phyloP scores from a whole-genome alignment of 2,888 invertebrate genomes.

The Acronicta aceris region DNA sequence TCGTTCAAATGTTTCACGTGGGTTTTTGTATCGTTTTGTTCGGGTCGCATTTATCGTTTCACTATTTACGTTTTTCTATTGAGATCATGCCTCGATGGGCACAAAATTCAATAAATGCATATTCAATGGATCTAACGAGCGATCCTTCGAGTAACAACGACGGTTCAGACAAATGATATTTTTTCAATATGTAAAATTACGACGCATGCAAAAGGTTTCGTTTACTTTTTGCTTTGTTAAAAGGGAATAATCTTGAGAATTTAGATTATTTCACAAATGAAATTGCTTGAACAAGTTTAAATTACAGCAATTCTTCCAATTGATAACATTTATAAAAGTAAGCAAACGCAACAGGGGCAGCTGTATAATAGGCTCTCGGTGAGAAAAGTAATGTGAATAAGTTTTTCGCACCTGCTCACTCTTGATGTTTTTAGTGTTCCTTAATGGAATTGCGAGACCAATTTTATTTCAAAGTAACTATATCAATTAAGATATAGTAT shows the following conservation, averaged over 20 bases:
- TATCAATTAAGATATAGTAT: conserved; percentile 7
- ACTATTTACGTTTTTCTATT: conserved; percentile 34
- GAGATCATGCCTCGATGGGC: conserved; percentile 39
- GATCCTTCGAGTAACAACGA: conserved; percentile 20
- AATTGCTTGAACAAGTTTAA: conserved; percentile 69
- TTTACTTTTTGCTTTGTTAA: conserved; percentile 29
- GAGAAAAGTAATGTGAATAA: conserved; percentile 72
- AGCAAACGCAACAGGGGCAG: conserved; percentile 65
- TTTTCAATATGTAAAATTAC: conserved; percentile 30
- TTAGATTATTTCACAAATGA: conserved; percentile 62
- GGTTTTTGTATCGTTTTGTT: conserved; percentile 26
- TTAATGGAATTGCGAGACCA: conserved; percentile 37
- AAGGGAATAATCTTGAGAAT: conserved; percentile 32
- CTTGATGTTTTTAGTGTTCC: conserved; percentile 63
- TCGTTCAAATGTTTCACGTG: conserved; percentile 43
- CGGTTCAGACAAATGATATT: conserved; percentile 28
- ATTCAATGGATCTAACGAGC: conserved; percentile 33
- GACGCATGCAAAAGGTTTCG: conserved; percentile 12
- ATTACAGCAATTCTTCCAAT: conserved; percentile 73
- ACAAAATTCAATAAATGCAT: conserved; percentile 43
- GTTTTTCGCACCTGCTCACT: conserved; percentile 76
- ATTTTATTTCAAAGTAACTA: conserved; percentile 23
- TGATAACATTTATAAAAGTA: conserved; percentile 71
- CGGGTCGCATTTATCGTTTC: conserved; percentile 23
- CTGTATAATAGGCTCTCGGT: conserved; percentile 69